These are phyloP conservation scores for Tanypteryx hageni DNA, from an alignment of 2,888 invertebrate species.

Conservation along the genomic window DNA sequence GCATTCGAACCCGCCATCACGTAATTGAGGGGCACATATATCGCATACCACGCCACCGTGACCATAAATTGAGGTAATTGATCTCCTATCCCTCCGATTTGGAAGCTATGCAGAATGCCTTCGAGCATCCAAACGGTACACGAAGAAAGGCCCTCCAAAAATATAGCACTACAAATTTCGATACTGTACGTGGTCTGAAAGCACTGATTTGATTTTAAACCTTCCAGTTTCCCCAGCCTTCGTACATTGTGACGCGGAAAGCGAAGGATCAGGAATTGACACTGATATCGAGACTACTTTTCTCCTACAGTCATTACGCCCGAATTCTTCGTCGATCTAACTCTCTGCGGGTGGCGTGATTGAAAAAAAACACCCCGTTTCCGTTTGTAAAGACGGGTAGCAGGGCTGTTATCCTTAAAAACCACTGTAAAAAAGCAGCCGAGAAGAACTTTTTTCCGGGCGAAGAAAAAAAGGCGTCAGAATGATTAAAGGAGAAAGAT, in stretches of 20 bases:
- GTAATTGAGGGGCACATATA: too few species aligned
- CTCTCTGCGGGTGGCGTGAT: not conserved
- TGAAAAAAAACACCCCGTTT: not conserved
- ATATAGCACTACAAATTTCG: not conserved
- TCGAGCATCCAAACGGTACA: too few species aligned
- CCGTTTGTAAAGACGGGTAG: not conserved
- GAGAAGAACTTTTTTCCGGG: not conserved
- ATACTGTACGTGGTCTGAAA: not conserved
- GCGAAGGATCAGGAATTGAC: too few species aligned
- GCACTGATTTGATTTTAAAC: too few species aligned
- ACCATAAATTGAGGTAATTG: too few species aligned
- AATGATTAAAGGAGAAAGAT: slow-evolving; percentile 60
- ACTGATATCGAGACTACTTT: too few species aligned
- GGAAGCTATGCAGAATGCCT: too few species aligned
- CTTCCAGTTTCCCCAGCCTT: too few species aligned
- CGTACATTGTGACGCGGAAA: too few species aligned
- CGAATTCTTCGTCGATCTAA: not conserved
- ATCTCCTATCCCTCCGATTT: too few species aligned
- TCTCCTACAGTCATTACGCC: not conserved
- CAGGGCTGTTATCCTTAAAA: not conserved
- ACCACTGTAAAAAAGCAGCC: not conserved
- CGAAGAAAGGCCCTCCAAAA: not conserved
- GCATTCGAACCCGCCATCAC: too few species aligned
- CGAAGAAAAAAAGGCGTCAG: slow-evolving; percentile 45
- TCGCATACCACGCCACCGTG: too few species aligned